Percentiles rank a stretch among this genome's conserved stretches.
Conservation (phyloP, 2,797 vertebrate species). For the Malurus leucopterus region DNA sequence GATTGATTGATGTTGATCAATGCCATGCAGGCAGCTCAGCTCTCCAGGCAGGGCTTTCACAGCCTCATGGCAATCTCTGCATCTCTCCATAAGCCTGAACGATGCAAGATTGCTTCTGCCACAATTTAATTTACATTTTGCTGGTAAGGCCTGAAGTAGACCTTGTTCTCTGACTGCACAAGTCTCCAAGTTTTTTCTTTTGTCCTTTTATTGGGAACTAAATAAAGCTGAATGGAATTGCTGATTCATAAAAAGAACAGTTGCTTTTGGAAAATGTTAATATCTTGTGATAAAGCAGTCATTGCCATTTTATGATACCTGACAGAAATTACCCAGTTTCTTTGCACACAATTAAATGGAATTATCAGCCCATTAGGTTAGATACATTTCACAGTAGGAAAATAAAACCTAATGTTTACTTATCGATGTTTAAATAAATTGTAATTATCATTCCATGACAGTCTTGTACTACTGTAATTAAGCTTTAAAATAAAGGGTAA, state of each 20-base stretch:
- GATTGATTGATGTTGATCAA: too few relatives aligned
- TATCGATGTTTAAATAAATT: conserved; percentile 50
- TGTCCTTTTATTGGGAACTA: neutral
- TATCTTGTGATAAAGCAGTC: conserved; percentile 46
- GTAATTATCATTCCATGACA: conserved; percentile 53
- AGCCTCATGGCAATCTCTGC: neutral
- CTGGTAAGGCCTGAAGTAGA: neutral
- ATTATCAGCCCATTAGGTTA: conserved; percentile 54
- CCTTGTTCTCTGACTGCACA: neutral
- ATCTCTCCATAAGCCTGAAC: neutral
- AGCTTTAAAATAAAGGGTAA: conserved; percentile 46
- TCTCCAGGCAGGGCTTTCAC: neutral
- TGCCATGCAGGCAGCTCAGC: neutral
- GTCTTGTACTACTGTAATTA: conserved; percentile 46
- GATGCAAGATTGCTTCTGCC: neutral
- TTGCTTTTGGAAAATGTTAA: conserved; percentile 32
- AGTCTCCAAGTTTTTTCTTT: neutral
- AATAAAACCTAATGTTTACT: conserved; percentile 58
- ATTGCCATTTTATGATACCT: conserved; percentile 48
- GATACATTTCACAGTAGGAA: conserved; percentile 52
- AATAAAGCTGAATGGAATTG: neutral
- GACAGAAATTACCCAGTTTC: conserved; percentile 51
- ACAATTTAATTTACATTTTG: neutral
- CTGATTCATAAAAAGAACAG: conserved; percentile 17
- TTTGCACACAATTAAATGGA: conserved; percentile 43